Conservation (phyloP, 1,140 invertebrate genomes). For the Holcopasites calliopsidis region DNA sequence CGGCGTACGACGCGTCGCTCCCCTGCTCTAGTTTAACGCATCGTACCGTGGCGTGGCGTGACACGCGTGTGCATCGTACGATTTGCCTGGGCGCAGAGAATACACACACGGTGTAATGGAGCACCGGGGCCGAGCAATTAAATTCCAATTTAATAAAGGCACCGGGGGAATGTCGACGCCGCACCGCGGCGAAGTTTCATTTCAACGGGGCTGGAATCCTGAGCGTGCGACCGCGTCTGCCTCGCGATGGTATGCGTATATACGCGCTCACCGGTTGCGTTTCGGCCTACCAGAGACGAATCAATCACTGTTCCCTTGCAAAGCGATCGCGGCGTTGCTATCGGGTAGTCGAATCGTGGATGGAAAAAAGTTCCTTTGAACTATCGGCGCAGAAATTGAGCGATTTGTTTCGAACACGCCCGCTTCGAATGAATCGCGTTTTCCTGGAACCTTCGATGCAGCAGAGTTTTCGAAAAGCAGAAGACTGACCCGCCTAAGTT, state of each 20-base stretch:
- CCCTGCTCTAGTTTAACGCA: neutral
- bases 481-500: too few relatives aligned
- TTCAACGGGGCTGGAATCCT: conserved; percentile 64
- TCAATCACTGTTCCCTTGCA: conserved; percentile 58
- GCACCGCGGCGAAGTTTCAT: conserved; percentile 67
- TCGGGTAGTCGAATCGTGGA: conserved; percentile 46
- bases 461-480: neutral
- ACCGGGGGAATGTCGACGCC: conserved; percentile 63
- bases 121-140: conserved; percentile 67
- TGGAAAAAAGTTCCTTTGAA: conserved; percentile 63
- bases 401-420: conserved; percentile 18
- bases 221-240: conserved; percentile 56
- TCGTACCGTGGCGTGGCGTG: conserved; percentile 5
- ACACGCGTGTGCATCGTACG: conserved; percentile 48
- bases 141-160: conserved; percentile 74
- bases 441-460: too few relatives aligned
- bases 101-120: conserved; percentile 61
- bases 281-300: conserved; percentile 57
- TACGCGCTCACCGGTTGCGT: conserved; percentile 47
- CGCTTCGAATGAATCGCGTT: conserved; percentile 27
- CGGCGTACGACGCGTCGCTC: conserved; percentile 12
- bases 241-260: conserved; percentile 53
- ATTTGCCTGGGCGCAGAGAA: conserved; percentile 57
- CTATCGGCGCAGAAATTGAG: conserved; percentile 2
- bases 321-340: conserved; percentile 58